Conservation (phyloP, 2,113 vertebrate species). For the Pantherophis guttatus region DNA sequence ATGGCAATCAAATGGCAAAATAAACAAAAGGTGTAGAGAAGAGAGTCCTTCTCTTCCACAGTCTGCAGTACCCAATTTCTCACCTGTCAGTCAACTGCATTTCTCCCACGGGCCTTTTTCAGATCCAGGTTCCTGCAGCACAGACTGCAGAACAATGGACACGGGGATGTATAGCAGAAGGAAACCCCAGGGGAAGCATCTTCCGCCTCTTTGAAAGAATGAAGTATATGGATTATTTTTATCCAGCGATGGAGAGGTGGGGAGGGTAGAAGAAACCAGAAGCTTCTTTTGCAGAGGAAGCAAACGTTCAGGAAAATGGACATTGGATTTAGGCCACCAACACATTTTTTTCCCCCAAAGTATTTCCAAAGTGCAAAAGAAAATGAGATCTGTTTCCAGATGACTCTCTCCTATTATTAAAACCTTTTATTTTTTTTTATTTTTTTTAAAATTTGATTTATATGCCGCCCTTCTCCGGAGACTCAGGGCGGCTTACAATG, state of each 20-base stretch:
- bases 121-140: not conserved
- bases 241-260: not conserved
- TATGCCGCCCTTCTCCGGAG: no score
- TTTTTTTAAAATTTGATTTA: no score
- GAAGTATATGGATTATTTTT: not conserved
- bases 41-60: not conserved
- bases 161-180: not conserved
- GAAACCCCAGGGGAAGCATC: not conserved
- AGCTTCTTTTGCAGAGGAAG: not conserved
- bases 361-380: not conserved
- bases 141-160: not conserved
- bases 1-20: not conserved
- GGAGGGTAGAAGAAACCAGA: not conserved
- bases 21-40: not conserved
- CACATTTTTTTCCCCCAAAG: not conserved
- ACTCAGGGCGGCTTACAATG: no score
- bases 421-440: no score
- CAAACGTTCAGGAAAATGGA: not conserved
- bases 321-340: not conserved
- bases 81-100: not conserved
- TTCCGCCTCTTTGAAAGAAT: not conserved
- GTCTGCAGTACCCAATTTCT: not conserved
- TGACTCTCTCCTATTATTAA: not conserved
- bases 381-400: not conserved
- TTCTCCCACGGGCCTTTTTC: not conserved